A percentile compares a stretch with the other conserved stretches of the same genome.
Evolutionary conservation across 2,888 invertebrate genomes (phyloP).

Genomic region (Acronicta leporina): DNA sequence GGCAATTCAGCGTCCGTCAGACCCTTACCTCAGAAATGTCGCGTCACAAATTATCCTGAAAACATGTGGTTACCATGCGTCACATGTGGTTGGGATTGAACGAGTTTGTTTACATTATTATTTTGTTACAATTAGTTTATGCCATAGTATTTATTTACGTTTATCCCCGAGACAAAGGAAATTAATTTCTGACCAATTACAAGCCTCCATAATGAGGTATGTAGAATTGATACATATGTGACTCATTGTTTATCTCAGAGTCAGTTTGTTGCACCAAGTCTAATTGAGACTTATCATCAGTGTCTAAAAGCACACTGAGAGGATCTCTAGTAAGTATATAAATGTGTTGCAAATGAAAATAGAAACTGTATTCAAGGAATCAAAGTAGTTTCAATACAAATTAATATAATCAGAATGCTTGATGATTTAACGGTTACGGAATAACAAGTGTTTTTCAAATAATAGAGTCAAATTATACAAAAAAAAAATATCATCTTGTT

Average conservation of each 20-base stretch:
- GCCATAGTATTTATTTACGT: constrained; percentile 21
- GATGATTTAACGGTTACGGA: too few species aligned
- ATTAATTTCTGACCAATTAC: constrained; percentile 18
- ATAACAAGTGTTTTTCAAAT: too few species aligned
- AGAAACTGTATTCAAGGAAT: too few species aligned
- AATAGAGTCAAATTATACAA: too few species aligned
- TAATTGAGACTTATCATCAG: not conserved
- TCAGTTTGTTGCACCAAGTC: constrained; percentile 4
- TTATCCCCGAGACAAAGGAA: constrained; percentile 17
- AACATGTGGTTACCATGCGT: constrained; percentile 36
- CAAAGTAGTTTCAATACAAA: too few species aligned
- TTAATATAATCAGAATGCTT: too few species aligned
- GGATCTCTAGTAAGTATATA: too few species aligned
- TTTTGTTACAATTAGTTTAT: not conserved
- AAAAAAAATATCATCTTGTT: too few species aligned
- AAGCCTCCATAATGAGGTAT: constrained; percentile 2
- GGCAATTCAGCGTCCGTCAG: too few species aligned
- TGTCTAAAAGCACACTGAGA: too few species aligned
- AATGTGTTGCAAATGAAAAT: too few species aligned
- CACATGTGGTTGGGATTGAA: constrained; percentile 32
- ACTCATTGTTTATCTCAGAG: constrained; percentile 1
- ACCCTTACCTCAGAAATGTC: constrained; percentile 7
- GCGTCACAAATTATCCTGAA: not conserved
- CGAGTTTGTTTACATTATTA: constrained; percentile 31
- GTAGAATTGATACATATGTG: constrained; percentile 1